phyloP scores from a whole-genome alignment of 2,113 vertebrate species.

The Thamnaconus septentrionalis region DNA sequence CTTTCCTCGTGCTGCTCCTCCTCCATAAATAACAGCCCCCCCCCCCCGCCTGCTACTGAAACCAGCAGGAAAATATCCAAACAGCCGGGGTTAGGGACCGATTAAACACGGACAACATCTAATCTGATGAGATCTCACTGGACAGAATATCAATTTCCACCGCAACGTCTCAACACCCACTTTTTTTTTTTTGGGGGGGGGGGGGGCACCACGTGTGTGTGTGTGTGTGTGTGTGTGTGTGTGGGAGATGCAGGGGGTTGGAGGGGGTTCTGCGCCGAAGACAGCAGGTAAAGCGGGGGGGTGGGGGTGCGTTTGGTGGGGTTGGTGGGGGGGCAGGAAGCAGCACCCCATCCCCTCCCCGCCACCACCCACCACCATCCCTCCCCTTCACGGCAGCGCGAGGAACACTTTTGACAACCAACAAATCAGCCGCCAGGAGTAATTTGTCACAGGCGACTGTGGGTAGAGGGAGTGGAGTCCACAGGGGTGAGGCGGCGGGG shows the following conservation, averaged over 20 bases:
- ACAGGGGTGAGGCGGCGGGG: conserved; percentile 15
- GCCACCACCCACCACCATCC: conserved; percentile 43
- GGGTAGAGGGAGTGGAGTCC: conserved; percentile 55
- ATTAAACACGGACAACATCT: conserved; percentile 60
- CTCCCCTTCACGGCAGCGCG: conserved; percentile 54
- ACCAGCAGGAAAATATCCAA: conserved; percentile 33
- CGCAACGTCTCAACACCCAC: conserved; percentile 33
- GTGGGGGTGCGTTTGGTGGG: not conserved
- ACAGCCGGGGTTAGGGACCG: conserved; percentile 36
- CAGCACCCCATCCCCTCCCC: not conserved
- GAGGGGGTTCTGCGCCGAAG: conserved; percentile 25
- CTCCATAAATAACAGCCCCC: conserved; percentile 36
- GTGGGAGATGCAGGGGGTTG: not conserved
- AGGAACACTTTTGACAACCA: conserved; percentile 74
- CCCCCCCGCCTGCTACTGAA: conserved; percentile 9
- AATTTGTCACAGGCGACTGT: conserved; percentile 70
- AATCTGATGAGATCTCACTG: conserved; percentile 64
- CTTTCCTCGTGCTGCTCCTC: conserved; percentile 41
- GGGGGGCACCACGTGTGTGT: no score
- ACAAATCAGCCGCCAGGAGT: conserved; percentile 77
- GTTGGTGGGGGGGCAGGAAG: no score
- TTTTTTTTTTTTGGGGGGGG: no score
- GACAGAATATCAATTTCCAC: conserved; percentile 63
- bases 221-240: not conserved
- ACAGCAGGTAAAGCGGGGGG: conserved; percentile 16